Conservation (phyloP, 2,797 vertebrate genomes). For the Alcedo quadribrachys region DNA sequence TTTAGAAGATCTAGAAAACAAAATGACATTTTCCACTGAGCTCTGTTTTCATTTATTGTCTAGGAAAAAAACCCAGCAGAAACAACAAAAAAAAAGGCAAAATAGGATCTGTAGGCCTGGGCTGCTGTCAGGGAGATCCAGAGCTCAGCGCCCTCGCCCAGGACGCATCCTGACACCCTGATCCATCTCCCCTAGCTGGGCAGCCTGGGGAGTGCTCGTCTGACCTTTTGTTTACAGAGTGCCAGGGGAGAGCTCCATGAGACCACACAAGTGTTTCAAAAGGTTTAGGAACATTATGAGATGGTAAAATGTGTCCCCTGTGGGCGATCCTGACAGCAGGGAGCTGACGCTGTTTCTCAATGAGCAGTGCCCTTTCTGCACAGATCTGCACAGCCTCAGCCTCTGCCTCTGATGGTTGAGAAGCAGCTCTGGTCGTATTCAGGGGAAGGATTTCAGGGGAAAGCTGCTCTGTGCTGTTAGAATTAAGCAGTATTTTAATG, state of each 20-base stretch:
- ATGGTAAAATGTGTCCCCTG: constrained; percentile 39
- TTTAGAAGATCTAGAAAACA: background rate
- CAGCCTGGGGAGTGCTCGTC: constrained; percentile 63
- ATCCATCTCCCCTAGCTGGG: constrained; percentile 51
- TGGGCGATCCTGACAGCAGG: constrained; percentile 44
- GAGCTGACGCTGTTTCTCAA: constrained; percentile 41
- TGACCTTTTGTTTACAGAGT: constrained; percentile 74
- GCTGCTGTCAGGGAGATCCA: background rate
- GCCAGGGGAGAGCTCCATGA: constrained; percentile 65
- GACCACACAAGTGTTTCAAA: constrained; percentile 56
- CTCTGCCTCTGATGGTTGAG: background rate
- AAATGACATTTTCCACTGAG: background rate
- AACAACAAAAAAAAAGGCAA: background rate
- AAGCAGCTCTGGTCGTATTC: constrained; percentile 8
- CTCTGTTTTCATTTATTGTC: background rate
- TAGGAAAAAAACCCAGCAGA: background rate
- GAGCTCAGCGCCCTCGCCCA: background rate
- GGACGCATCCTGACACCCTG: background rate
- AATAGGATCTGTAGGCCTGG: background rate
- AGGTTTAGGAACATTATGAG: constrained; percentile 64
- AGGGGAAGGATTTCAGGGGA: background rate
- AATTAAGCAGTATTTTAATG: background rate
- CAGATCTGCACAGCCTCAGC: background rate
- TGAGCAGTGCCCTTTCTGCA: constrained; percentile 45
- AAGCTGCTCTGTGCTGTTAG: background rate